A percentile compares a stretch with the other conserved stretches of the same genome.
Conservation (phyloP, 2,888 invertebrate genomes). For the Tenthredo livida region DNA sequence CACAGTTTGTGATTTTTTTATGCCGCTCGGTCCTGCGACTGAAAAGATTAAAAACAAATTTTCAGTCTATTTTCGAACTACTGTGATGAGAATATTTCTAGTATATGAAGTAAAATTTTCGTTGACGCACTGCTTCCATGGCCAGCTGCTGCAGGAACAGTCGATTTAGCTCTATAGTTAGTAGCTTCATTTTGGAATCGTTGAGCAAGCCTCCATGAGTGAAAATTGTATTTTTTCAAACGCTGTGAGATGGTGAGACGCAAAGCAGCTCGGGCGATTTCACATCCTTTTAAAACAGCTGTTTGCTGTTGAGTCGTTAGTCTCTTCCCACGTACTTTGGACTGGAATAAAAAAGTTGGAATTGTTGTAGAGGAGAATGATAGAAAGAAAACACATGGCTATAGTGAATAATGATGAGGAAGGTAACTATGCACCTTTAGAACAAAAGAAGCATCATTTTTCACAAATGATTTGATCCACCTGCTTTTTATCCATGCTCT, state of each 20-base stretch:
- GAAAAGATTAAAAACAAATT: neutral
- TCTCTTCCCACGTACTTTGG: constrained; percentile 52
- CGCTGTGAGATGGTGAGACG: constrained; percentile 59
- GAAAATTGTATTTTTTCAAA: constrained; percentile 54
- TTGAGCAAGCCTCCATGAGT: constrained; percentile 7
- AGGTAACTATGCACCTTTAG: neutral
- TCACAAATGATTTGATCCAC: constrained; percentile 76
- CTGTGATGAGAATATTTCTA: neutral
- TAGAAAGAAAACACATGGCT: neutral
- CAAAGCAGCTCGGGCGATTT: constrained; percentile 56
- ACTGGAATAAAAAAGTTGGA: constrained; percentile 7
- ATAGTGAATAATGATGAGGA: neutral
- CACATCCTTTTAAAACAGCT: constrained; percentile 48
- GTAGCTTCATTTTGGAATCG: neutral
- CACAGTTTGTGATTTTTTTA: neutral
- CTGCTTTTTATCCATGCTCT: constrained; percentile 79
- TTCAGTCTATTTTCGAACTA: neutral
- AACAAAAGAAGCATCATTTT: constrained; percentile 13
- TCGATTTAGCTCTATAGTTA: neutral
- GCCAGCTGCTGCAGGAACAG: neutral
- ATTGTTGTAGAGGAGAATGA: neutral
- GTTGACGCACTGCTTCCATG: neutral
- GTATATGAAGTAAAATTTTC: neutral
- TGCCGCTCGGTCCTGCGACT: neutral
- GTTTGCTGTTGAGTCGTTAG: constrained; percentile 46